Conservation (phyloP, 2,888 invertebrate genomes). For the Chymomyza amoena region DNA sequence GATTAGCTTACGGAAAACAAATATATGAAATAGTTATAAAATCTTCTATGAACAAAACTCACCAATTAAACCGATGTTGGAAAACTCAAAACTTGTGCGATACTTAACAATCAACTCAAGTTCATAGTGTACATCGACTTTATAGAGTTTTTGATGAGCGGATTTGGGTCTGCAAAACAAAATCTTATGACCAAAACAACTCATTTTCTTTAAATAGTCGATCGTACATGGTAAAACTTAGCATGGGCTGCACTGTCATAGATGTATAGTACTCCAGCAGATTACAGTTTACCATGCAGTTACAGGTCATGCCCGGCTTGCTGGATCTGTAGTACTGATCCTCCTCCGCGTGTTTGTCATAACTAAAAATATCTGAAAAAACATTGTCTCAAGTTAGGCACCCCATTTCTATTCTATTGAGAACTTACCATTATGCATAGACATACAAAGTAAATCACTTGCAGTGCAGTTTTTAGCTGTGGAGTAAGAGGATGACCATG, state of each 20-base stretch:
- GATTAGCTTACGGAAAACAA: slow-evolving; percentile 75
- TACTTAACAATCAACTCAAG: slow-evolving; percentile 77
- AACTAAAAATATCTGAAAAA: slow-evolving; percentile 66
- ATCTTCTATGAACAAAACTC: neutral
- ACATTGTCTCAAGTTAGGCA: no score
- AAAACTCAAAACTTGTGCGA: slow-evolving; percentile 78
- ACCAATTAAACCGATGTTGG: slow-evolving; percentile 79
- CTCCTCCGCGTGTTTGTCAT: slow-evolving; percentile 71
- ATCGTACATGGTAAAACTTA: neutral
- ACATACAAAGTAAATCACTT: slow-evolving; percentile 67
- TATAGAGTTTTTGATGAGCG: slow-evolving; percentile 48
- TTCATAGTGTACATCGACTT: slow-evolving; percentile 78
- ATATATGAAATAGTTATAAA: neutral
- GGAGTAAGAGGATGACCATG: neutral
- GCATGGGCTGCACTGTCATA: slow-evolving; percentile 58
- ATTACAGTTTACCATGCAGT: slow-evolving; percentile 74
- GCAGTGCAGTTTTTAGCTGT: slow-evolving; percentile 56
- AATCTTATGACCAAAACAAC: neutral
- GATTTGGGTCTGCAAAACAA: slow-evolving; percentile 31
- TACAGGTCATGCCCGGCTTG: slow-evolving; percentile 75
- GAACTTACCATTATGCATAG: slow-evolving; percentile 65
- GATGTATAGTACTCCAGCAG: slow-evolving; percentile 67
- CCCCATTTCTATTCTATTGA: neutral
- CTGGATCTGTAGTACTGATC: slow-evolving; percentile 65
- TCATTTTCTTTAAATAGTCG: no score